Evolutionary conservation across 2,797 vertebrate genomes (phyloP).

Genomic region (Naso thynnoides): DNA sequence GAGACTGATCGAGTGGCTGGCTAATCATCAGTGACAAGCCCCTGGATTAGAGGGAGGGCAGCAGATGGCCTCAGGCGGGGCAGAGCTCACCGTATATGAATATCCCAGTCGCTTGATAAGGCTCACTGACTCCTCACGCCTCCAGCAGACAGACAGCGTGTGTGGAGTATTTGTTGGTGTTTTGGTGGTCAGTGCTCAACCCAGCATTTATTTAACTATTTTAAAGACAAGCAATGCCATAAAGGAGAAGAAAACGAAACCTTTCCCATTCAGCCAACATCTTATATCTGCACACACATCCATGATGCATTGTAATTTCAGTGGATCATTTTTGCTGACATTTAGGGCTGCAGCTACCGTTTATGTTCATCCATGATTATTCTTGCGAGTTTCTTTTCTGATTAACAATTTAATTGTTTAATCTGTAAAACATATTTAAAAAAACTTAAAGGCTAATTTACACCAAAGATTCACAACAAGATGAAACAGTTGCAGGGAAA

Average conservation of each 20-base stretch:
- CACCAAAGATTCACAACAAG: too few relatives aligned
- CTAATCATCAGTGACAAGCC: slow-evolving; percentile 78
- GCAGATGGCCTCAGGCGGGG: slow-evolving; percentile 84
- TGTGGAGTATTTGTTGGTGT: slow-evolving; percentile 2
- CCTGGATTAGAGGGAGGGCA: slow-evolving; percentile 80
- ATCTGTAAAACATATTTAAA: background rate
- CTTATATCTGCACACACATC: background rate
- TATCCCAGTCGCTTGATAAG: slow-evolving; percentile 52
- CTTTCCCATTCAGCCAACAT: background rate
- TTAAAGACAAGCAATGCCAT: background rate
- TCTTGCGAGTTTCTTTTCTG: background rate
- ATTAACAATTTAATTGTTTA: background rate
- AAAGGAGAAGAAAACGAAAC: background rate
- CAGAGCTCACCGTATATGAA: slow-evolving; percentile 40
- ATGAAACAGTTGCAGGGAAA: too few relatives aligned
- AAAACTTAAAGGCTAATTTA: too few relatives aligned
- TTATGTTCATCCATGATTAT: background rate
- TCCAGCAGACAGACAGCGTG: slow-evolving; percentile 30
- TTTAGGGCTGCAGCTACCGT: background rate
- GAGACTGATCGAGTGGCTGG: slow-evolving; percentile 62
- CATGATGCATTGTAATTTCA: background rate
- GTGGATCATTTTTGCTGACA: background rate
- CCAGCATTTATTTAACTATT: background rate
- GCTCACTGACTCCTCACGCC: slow-evolving; percentile 41
- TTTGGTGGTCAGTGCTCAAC: slow-evolving; percentile 17